Base-by-base conservation (phyloP, 2,113 vertebrate species). In the Labrus mixtus region DNA sequence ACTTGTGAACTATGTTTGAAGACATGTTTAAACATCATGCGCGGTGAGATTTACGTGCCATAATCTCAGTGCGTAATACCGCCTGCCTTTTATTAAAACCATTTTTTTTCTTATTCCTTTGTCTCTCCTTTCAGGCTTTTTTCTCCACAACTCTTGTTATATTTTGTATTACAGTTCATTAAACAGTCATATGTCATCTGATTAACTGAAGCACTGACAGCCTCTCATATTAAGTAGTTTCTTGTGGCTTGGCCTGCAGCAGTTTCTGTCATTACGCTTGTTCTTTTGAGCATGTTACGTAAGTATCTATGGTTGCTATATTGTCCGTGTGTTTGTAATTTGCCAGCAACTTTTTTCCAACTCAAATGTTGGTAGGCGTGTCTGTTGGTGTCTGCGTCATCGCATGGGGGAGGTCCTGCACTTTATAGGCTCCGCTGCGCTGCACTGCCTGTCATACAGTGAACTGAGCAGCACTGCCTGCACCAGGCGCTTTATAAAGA, bases 401-500 rank as follows among this genome's bases (percentile, higher is more conserved):
- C 0, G 0, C 0, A 12, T 8, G 73, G 76, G 79, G 83, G 78
- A 45, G 84, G 87, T 8, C 10, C 70, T n/a, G 5, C n/a, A 17
- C 78, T 83, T 91, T 91, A 90, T 84, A 89, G 85, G 74, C 74
- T 81, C 85, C 90, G 86, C 92, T 83, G 88, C 77, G 37, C 54
- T 65, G 10, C 73, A 6, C 22, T 1, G 73, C 15, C 63, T 25
- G 77, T 82, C 83, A 91, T 10, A 90, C 36, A 25, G 68, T 29
- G 48, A 29, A 90, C 82, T 81, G 86, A 88, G 63, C 46, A 36
- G 53, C 54, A 20, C 73, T 63, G 76, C 76, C 86, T 69, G 67
- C 55, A 76, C 78, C 64, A 81, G 43, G 84, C 11, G 62, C 89
- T 91, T 94, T 94, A 96, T 96, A 96, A 96, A 97, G 95, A 91